These are phyloP conservation scores for Pogonognathellus flavescens DNA, from an alignment of 1,140 invertebrate genomes.

Conservation along the genomic window DNA sequence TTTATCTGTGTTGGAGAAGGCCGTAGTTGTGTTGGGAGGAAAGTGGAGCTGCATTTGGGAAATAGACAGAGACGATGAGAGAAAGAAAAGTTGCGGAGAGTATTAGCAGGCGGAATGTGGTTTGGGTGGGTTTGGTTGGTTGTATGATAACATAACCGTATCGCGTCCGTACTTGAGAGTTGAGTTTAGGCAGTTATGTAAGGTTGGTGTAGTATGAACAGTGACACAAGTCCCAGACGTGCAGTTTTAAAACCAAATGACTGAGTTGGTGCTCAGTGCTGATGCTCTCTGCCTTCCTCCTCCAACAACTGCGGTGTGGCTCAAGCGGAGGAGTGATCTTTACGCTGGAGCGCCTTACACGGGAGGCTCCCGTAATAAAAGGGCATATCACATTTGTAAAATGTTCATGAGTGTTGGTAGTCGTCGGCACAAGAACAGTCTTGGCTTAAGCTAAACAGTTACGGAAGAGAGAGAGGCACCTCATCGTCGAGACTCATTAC, in stretches of 20 bases:
- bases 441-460: neutral
- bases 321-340: neutral
- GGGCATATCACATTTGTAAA: conserved; percentile 48
- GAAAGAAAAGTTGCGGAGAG: no score
- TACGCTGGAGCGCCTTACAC: neutral
- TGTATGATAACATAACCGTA: no score
- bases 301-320: no score
- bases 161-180: neutral
- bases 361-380: conserved; percentile 24
- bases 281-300: conserved; percentile 14
- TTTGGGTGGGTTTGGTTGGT: no score
- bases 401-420: conserved; percentile 28
- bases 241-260: conserved; percentile 61
- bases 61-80: no score
- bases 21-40: no score
- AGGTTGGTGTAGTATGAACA: neutral
- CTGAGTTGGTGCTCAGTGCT: conserved; percentile 51
- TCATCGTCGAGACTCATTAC: conserved; percentile 55
- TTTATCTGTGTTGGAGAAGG: no score
- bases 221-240: conserved; percentile 59
- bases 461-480: neutral
- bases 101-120: no score
- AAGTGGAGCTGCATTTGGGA: no score
- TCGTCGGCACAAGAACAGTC: conserved; percentile 2
- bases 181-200: neutral